Conservation (phyloP, 2,113 vertebrate species). For the Cochlearius cochlearius region DNA sequence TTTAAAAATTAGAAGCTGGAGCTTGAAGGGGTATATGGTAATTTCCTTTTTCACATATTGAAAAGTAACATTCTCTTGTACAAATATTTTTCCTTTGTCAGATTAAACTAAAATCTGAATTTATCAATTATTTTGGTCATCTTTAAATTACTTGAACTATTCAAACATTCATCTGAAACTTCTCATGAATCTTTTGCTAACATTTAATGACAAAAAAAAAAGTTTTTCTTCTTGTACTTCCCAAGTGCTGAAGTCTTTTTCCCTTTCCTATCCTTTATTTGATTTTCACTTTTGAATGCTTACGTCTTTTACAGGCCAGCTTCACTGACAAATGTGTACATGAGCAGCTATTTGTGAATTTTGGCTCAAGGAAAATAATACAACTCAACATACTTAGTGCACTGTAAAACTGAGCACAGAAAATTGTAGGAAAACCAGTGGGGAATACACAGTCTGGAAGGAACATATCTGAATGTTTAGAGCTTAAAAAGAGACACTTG, state of each 20-base stretch:
- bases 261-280: not conserved
- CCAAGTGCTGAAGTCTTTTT: not conserved
- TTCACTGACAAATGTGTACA: not conserved
- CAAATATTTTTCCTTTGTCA: not conserved
- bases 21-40: not conserved
- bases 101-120: not conserved
- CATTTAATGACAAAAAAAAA: not conserved
- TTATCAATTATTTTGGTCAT: not conserved
- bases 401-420: not conserved
- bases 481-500: not conserved
- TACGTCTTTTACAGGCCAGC: not conserved
- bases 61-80: not conserved
- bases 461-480: not conserved
- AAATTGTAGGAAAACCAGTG: not conserved
- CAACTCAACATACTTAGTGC: not conserved
- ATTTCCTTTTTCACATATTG: not conserved
- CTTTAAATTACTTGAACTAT: not conserved
- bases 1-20: not conserved
- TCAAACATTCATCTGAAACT: not conserved
- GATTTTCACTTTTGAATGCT: not conserved
- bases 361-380: not conserved
- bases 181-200: not conserved
- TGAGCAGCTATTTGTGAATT: not conserved
- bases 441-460: not conserved
- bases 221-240: not conserved